Evolutionary conservation across 2,113 vertebrate genomes (phyloP), one percentile per base, ranked within the genome.

Genomic region (Oenanthe melanoleuca): DNA sequence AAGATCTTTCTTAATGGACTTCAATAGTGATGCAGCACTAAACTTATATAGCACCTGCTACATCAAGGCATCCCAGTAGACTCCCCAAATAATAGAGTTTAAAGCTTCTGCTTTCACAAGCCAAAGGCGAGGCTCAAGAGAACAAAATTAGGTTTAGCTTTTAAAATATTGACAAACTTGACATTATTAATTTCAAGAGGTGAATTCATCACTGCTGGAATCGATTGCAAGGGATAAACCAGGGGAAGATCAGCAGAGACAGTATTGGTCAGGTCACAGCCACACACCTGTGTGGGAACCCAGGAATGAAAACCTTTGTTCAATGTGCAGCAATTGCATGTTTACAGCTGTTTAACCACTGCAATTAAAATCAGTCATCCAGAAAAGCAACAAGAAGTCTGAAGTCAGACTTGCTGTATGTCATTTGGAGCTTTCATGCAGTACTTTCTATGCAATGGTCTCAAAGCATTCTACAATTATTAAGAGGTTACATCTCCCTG

Each of bases 111-210:
- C 77, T 95, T 96, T 96, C 90, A 90, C 2, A 6, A 94, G 94
- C 87, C 95, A 91, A 96, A 96, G 69, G 56, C 79, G 86, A 93
- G 50, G 63, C 84, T 96, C 88, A 79, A 82, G 92, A 97, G 94
- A 92, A 66, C 37, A 89, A 95, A 96, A 89, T 89, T 84, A 96
- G 74, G 84, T 93, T 93, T 86, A 56, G 38, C 26, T 67, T 94
- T 96, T 95, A 95, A 96, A 96, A 95, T 88, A 96, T 80, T 94
- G 95, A 93, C 90, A 94, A 77, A 57, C 85, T 93, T 93, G 67
- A 73, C 79, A 74, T 88, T 96, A 96, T 93, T 97, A 94, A 92
- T 95, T 96, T 97, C 78, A 87, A 79, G 86, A 78, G 29, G 57
- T 33, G 47, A 90, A 95, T 84, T 94, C 75, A 89, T 91, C 91